Evolutionary conservation across 1,140 invertebrate genomes (phyloP), one percentile per base, ranked within the genome.

Genomic region (Carcinoscorpius rotundicauda): DNA sequence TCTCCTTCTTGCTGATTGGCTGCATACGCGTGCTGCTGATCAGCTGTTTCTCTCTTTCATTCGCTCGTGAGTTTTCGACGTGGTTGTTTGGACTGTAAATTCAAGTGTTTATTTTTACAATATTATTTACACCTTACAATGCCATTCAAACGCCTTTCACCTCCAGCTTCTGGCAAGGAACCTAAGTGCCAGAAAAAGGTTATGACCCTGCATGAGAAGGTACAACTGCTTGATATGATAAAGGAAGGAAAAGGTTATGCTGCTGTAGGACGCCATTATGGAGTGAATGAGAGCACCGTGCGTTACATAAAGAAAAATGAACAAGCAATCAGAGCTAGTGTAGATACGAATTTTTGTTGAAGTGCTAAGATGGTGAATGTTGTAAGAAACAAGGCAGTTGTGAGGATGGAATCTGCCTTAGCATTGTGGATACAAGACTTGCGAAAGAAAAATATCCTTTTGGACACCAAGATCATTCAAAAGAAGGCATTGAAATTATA

Each of bases 181-280:
- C n/a, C n/a, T n/a, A n/a, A n/a, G n/a, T n/a, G n/a, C 50, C 10
- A n/a, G 52, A 68, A 53, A 60, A 63, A 68, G 65, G 63, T 62
- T 59, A 55, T 68, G 8, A 68, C 67, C 53, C 67, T 67, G 49
- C 8, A 48, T 10, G 56, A 68, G 49, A 63, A 68, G 56, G 52
- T 67, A 50, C 51, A 67, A 68, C 65, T 67, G 50, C 50, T 62
- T 6, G 65, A 68, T 59, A 68, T 68, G 67, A 60, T 67, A 4
- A 68, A 67, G 6, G 62, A 63, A 58, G 65, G 65, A 8, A 68
- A 11, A 58, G 67, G 51, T 48, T 66, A 53, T 56, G 66, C 53
- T 48, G 58, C 5, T 58, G 66, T 67, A 9, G 66, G 29, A 6
- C 50, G 65, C 63, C 53, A 62, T 67, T 67, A 66, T 53, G 64